Conservation (phyloP, 2,797 vertebrate species). For the Mus caroli region DNA sequence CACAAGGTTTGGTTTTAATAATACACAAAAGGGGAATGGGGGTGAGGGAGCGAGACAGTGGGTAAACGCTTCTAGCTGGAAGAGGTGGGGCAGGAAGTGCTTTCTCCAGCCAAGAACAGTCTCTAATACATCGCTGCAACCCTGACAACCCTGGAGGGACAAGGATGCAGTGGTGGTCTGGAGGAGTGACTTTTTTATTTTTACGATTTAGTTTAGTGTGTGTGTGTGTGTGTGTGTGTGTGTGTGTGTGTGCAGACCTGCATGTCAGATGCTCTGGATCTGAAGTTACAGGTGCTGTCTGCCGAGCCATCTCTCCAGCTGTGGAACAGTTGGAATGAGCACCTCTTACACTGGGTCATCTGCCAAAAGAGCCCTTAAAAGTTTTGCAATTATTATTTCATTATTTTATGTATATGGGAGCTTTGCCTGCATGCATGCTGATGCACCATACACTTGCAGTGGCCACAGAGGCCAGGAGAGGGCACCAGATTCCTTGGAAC, state of each 20-base stretch:
- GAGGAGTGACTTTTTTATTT: neutral
- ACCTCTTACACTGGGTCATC: neutral
- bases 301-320: neutral
- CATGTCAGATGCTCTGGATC: neutral
- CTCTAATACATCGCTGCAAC: neutral
- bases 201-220: neutral
- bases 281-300: neutral
- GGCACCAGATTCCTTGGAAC: neutral
- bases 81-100: neutral
- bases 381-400: neutral
- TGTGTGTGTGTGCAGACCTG: neutral
- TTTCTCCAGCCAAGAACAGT: neutral
- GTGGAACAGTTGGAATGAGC: neutral
- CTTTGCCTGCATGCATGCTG: neutral
- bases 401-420: neutral
- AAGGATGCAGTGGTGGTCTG: neutral
- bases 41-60: neutral
- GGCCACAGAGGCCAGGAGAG: neutral
- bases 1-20: slow-evolving; percentile 27
- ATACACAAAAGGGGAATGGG: neutral
- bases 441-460: neutral
- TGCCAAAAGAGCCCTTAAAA: neutral
- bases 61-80: neutral
- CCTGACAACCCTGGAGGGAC: neutral
- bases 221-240: neutral